phyloP scores from a whole-genome alignment of 2,888 invertebrate species.

The Electrophaes corylata region DNA sequence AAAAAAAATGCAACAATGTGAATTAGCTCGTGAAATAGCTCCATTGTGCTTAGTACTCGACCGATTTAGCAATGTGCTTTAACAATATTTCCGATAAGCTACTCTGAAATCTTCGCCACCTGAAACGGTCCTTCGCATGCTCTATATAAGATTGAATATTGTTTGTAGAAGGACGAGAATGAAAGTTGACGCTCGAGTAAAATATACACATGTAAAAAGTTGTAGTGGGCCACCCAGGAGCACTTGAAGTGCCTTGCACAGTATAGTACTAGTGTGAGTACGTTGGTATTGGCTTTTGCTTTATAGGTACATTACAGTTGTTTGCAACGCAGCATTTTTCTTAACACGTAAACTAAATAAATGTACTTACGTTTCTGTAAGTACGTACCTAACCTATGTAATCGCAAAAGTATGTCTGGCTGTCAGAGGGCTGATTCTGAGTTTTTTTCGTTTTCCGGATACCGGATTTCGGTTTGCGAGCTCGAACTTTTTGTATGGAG shows the following conservation, averaged over 20 bases:
- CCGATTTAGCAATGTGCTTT: slow-evolving; percentile 71
- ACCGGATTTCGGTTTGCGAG: no score
- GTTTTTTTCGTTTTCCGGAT: no score
- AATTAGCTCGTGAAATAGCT: slow-evolving; percentile 77
- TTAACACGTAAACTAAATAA: not conserved
- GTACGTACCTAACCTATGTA: not conserved
- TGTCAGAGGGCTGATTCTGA: no score
- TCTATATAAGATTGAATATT: slow-evolving; percentile 64
- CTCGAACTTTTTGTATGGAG: no score
- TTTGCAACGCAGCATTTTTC: slow-evolving; percentile 6
- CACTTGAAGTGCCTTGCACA: slow-evolving; percentile 31
- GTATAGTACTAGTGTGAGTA: slow-evolving; percentile 5
- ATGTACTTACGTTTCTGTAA: not conserved
- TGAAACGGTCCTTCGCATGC: slow-evolving; percentile 51
- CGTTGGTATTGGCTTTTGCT: not conserved
- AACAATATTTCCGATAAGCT: slow-evolving; percentile 68
- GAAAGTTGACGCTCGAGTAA: slow-evolving; percentile 69
- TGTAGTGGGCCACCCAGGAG: slow-evolving; percentile 75
- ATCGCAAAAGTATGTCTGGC: not conserved
- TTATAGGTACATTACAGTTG: not conserved
- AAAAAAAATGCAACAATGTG: slow-evolving; percentile 65
- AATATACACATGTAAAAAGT: slow-evolving; percentile 72
- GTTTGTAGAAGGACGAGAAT: slow-evolving; percentile 53
- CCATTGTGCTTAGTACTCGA: slow-evolving; percentile 73
- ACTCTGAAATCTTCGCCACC: slow-evolving; percentile 49